A percentile compares a stretch with the other conserved stretches of the same genome.
These are phyloP conservation scores for Carassius auratus DNA, from an alignment of 2,113 vertebrate genomes.

Conservation along the genomic window DNA sequence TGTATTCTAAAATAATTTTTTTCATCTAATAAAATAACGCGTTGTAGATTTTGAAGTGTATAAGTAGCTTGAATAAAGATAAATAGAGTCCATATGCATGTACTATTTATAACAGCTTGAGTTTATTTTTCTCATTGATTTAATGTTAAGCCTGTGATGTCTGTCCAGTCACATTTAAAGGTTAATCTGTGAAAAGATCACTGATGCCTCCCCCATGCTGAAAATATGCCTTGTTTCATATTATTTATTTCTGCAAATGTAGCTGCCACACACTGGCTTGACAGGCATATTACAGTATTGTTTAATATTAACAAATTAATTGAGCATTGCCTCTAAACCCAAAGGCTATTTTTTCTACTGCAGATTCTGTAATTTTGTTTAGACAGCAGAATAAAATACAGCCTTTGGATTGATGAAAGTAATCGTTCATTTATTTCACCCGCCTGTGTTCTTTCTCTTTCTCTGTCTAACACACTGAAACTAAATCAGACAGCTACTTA, in stretches of 20 bases:
- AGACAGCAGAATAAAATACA: neutral
- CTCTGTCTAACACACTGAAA: neutral
- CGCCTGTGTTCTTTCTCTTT: neutral
- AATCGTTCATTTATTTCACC: slow-evolving; percentile 18
- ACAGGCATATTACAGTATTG: neutral
- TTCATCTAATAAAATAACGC: neutral
- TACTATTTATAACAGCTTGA: neutral
- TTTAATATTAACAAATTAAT: slow-evolving; percentile 11
- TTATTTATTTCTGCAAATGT: neutral
- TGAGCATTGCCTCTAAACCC: neutral
- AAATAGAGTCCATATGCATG: neutral
- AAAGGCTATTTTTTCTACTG: slow-evolving; percentile 6
- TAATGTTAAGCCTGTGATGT: neutral
- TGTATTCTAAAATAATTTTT: neutral
- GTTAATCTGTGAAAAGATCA: slow-evolving; percentile 36
- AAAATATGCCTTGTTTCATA: neutral
- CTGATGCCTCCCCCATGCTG: neutral
- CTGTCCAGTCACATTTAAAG: slow-evolving; percentile 33
- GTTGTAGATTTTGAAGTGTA: neutral
- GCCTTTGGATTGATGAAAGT: neutral
- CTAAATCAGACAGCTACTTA: slow-evolving; percentile 46
- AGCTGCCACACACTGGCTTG: neutral
- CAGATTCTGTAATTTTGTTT: slow-evolving; percentile 3
- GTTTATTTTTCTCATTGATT: slow-evolving; percentile 14
- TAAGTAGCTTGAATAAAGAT: neutral